Evolutionary conservation across 2,797 vertebrate species (phyloP).

Genomic region (Buceros bicornis): DNA sequence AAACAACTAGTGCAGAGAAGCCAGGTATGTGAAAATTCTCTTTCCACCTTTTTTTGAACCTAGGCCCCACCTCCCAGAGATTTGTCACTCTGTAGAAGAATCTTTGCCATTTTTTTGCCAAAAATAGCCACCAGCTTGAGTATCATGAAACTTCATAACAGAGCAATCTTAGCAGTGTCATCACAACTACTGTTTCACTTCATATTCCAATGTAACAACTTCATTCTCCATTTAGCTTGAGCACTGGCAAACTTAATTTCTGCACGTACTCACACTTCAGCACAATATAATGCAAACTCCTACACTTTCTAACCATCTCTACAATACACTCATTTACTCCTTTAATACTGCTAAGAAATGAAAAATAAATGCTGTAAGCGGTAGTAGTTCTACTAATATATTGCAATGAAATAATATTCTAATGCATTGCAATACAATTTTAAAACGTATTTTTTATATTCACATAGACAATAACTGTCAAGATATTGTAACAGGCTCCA

Average conservation of each 20-base stretch:
- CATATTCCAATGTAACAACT: conserved; percentile 61
- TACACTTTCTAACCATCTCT: conserved; percentile 59
- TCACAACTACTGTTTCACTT: conserved; percentile 51
- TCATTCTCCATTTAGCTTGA: conserved; percentile 71
- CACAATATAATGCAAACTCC: conserved; percentile 72
- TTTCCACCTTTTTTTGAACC: neutral
- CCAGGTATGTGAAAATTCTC: neutral
- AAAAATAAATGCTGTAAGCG: conserved; percentile 58
- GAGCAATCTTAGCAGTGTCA: conserved; percentile 59
- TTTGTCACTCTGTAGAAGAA: neutral
- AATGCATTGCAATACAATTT: conserved; percentile 52
- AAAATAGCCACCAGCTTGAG: conserved; percentile 24
- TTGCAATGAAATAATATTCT: conserved; percentile 33
- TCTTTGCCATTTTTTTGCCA: neutral
- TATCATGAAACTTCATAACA: conserved; percentile 39
- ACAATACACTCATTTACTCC: conserved; percentile 61
- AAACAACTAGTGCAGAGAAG: neutral
- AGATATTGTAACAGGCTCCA: conserved; percentile 31
- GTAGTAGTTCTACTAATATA: conserved; percentile 43
- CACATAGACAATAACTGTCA: conserved; percentile 42
- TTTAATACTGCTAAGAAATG: conserved; percentile 57
- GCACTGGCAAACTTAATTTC: conserved; percentile 69
- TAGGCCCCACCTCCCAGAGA: accelerated
- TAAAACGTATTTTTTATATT: conserved; percentile 38
- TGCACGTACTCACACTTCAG: conserved; percentile 58